phyloP scores from a whole-genome alignment of 2,113 vertebrate genomes.

The Sebastes fasciatus region DNA sequence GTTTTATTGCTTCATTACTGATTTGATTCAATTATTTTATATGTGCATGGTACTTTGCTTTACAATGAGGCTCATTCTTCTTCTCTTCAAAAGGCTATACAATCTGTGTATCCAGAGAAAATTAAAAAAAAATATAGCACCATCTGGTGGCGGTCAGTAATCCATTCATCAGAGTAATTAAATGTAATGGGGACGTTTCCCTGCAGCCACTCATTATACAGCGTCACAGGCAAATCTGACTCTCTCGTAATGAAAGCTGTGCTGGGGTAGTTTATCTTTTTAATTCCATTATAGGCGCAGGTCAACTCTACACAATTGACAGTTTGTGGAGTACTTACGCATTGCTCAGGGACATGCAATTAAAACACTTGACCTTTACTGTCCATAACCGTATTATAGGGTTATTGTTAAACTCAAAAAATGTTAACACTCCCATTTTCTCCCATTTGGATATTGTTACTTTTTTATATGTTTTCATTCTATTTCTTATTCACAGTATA shows the following conservation, averaged over 20 bases:
- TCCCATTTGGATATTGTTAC: neutral
- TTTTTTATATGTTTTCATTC: no score
- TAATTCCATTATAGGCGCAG: constrained; percentile 37
- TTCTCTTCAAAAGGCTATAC: constrained; percentile 28
- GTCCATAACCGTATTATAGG: constrained; percentile 4
- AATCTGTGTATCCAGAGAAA: constrained; percentile 20
- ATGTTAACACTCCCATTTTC: neutral
- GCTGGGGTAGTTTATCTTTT: constrained; percentile 59
- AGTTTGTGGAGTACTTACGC: constrained; percentile 38
- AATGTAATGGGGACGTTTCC: constrained; percentile 52
- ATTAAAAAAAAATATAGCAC: constrained; percentile 44
- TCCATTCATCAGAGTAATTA: constrained; percentile 59
- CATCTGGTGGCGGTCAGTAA: constrained; percentile 63
- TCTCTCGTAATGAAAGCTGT: constrained; percentile 43
- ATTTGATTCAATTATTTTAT: constrained; percentile 7
- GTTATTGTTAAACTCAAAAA: constrained; percentile 11
- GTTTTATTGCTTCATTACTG: neutral
- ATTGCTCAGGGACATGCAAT: constrained; percentile 21
- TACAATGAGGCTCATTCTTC: constrained; percentile 30
- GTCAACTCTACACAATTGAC: constrained; percentile 36
- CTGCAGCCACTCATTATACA: constrained; percentile 53
- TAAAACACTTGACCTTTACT: constrained; percentile 39
- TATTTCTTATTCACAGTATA: neutral
- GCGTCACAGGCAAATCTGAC: constrained; percentile 39
- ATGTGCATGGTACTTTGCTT: constrained; percentile 4